These are phyloP conservation scores for Zelostemma sp. DNA, from an alignment of 1,140 invertebrate species.

Conservation along the genomic window DNA sequence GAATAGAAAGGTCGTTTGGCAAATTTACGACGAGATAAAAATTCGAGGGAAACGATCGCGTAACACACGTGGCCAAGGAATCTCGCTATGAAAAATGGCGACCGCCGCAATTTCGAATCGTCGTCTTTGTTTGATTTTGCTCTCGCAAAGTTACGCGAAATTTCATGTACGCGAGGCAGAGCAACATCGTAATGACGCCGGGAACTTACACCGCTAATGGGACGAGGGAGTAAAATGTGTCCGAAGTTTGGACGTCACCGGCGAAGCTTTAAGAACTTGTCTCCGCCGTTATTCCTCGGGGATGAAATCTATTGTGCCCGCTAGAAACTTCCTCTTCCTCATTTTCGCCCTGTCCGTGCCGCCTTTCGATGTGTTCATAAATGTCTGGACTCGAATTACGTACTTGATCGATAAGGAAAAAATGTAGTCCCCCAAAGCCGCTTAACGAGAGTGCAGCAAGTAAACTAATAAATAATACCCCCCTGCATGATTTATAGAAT, in stretches of 20 bases:
- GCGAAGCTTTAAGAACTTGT: slow-evolving; percentile 59
- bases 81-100: no score
- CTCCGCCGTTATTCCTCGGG: slow-evolving; percentile 33
- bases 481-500: neutral
- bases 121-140: slow-evolving; percentile 14
- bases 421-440: neutral
- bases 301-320: slow-evolving; percentile 51
- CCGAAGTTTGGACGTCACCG: slow-evolving; percentile 57
- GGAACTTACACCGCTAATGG: slow-evolving; percentile 57
- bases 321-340: slow-evolving; percentile 38
- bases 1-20: neutral
- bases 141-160: slow-evolving; percentile 22
- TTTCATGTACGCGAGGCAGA: slow-evolving; percentile 28
- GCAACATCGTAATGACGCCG: slow-evolving; percentile 52
- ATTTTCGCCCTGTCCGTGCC: slow-evolving; percentile 7
- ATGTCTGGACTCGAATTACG: slow-evolving; percentile 27
- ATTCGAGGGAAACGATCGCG: neutral
- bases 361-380: neutral
- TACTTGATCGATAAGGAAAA: neutral
- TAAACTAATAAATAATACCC: neutral
- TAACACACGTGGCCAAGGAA: no score
- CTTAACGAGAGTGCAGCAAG: neutral
- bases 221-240: slow-evolving; percentile 53
- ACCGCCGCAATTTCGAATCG: neutral
- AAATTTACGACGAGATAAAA: slow-evolving; percentile 6